Evolutionary conservation across 2,797 vertebrate genomes (phyloP).

Genomic region (Lemur catta): DNA sequence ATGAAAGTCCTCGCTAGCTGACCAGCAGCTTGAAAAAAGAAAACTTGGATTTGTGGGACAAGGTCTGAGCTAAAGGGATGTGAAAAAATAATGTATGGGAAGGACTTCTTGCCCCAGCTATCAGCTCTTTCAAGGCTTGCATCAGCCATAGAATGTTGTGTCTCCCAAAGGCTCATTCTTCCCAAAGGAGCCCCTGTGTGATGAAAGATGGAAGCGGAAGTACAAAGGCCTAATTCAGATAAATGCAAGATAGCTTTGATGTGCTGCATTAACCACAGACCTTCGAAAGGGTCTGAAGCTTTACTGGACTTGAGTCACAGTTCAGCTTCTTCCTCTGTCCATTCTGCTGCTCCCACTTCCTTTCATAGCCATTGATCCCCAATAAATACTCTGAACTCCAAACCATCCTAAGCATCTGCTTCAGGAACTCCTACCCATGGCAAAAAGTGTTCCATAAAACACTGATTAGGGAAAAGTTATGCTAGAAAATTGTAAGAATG

Average conservation of each 20-base stretch:
- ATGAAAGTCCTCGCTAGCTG: neutral
- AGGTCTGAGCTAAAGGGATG: neutral
- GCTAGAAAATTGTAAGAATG: neutral
- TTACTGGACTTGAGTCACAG: neutral
- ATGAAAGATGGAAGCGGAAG: neutral
- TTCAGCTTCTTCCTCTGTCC: neutral
- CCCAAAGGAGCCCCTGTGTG: neutral
- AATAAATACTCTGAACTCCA: neutral
- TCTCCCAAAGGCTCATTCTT: neutral
- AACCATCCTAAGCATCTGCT: neutral
- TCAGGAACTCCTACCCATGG: neutral
- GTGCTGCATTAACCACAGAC: accelerated
- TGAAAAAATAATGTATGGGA: neutral
- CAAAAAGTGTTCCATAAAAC: neutral
- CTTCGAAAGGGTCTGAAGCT: neutral
- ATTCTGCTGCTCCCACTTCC: neutral
- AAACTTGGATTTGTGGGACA: neutral
- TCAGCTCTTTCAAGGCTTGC: neutral
- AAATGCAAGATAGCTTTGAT: neutral
- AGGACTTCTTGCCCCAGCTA: neutral
- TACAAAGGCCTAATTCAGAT: neutral
- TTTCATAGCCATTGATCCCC: neutral
- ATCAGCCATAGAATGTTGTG: neutral
- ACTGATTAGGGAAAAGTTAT: neutral
- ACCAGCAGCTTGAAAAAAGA: neutral